Evolutionary conservation across 2,888 invertebrate species (phyloP).

Genomic region (Argyra leucocephala): DNA sequence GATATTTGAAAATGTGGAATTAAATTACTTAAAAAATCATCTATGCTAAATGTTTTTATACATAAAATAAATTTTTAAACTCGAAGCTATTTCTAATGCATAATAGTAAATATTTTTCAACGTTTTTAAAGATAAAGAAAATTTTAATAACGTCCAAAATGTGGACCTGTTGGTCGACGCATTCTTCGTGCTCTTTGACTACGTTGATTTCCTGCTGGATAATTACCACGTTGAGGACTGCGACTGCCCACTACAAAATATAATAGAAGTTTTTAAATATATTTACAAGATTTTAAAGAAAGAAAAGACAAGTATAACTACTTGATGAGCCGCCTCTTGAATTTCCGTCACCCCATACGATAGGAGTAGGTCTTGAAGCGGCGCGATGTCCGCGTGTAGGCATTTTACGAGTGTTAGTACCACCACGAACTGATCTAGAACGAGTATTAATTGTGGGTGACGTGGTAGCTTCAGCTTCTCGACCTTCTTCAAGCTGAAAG

Average conservation of each 20-base stretch:
- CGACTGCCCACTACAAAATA: conserved; percentile 28
- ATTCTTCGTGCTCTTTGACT: conserved; percentile 38
- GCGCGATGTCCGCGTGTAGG: conserved; percentile 36
- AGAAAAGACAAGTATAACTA: not conserved
- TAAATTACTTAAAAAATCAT: too few relatives aligned
- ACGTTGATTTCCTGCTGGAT: conserved; percentile 29
- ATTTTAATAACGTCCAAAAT: conserved; percentile 23
- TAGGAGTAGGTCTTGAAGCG: conserved; percentile 51
- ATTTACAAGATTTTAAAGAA: not conserved
- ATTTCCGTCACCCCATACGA: conserved; percentile 47
- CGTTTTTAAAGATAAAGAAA: too few relatives aligned
- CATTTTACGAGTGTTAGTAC: conserved; percentile 37
- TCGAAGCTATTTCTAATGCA: too few relatives aligned
- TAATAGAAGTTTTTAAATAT: too few relatives aligned
- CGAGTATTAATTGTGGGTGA: conserved; percentile 53
- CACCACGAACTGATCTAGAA: conserved; percentile 37
- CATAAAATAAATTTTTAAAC: too few relatives aligned
- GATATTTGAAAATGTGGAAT: too few relatives aligned
- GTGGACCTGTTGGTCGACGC: conserved; percentile 36
- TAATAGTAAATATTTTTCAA: too few relatives aligned
- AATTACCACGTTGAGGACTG: conserved; percentile 30
- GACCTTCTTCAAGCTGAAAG: conserved; percentile 56
- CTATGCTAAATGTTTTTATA: too few relatives aligned
- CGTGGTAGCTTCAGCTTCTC: conserved; percentile 69
- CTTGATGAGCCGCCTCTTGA: conserved; percentile 19